Evolutionary conservation across 2,888 invertebrate genomes (phyloP).

Genomic region (Lochmaea crataegi): DNA sequence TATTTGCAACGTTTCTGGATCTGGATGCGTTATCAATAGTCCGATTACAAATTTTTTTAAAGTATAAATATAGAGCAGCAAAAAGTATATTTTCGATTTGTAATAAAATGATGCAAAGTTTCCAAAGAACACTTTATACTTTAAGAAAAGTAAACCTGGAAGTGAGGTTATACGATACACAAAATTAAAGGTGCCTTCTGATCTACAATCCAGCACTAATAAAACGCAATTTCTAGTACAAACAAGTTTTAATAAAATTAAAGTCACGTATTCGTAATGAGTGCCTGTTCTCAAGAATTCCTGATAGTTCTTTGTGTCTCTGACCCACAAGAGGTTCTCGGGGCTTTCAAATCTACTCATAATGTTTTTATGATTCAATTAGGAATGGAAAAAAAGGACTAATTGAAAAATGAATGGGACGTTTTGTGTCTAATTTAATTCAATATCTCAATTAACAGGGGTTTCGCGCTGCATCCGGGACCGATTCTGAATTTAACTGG

Average conservation of each 20-base stretch:
- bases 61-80: too few species aligned
- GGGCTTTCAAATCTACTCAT: background rate
- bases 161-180: too few species aligned
- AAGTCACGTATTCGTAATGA: constrained; percentile 7
- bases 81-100: too few species aligned
- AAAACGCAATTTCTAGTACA: constrained; percentile 10
- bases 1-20: too few species aligned
- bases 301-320: constrained; percentile 6
- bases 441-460: constrained; percentile 11
- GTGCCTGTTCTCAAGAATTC: constrained; percentile 12
- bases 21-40: too few species aligned
- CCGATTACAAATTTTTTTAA: too few species aligned
- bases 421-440: constrained; percentile 7
- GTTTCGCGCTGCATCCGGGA: constrained; percentile 1
- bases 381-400: constrained; percentile 9
- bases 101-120: too few species aligned
- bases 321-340: constrained; percentile 2
- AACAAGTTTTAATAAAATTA: constrained; percentile 15
- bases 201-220: constrained; percentile 3
- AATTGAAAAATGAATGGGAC: constrained; percentile 11
- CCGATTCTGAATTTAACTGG: constrained; percentile 8
- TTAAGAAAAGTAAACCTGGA: too few species aligned
- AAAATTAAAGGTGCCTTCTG: background rate
- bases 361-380: constrained; percentile 17
- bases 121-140: too few species aligned